phyloP scores from a whole-genome alignment of 2,888 invertebrate species.

The Heliconius charithonia region DNA sequence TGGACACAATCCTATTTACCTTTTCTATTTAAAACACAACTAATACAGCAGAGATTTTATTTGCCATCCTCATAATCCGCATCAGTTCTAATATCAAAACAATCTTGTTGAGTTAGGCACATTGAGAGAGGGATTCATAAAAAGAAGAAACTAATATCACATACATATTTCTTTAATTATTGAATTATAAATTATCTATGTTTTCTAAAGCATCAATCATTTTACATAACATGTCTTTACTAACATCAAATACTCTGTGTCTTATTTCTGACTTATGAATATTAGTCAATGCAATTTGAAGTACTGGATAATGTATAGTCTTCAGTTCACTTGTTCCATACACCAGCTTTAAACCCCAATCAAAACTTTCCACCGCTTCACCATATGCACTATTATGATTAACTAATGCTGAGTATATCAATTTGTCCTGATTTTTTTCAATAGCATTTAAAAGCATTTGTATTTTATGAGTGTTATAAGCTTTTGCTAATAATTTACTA shows the following conservation, averaged over 20 bases:
- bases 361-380: constrained; percentile 59
- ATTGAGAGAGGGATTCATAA: background rate
- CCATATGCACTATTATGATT: constrained; percentile 60
- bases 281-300: constrained; percentile 62
- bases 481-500: constrained; percentile 50
- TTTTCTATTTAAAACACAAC: no score
- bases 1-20: no score
- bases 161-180: background rate
- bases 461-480: constrained; percentile 55
- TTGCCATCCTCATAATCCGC: no score
- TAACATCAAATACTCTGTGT: constrained; percentile 61
- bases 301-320: constrained; percentile 61
- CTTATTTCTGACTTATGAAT: constrained; percentile 52
- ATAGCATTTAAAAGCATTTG: constrained; percentile 52
- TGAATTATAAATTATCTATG: constrained; percentile 37
- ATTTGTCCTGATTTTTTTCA: constrained; percentile 54
- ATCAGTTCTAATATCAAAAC: no score
- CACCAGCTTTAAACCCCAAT: constrained; percentile 67
- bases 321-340: constrained; percentile 69
- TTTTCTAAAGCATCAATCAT: constrained; percentile 63
- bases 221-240: constrained; percentile 61
- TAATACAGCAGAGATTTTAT: no score
- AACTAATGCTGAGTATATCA: constrained; percentile 58
- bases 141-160: no score
- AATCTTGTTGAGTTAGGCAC: background rate